phyloP scores from a whole-genome alignment of 2,113 vertebrate genomes.

The Hemibagrus wyckioides region DNA sequence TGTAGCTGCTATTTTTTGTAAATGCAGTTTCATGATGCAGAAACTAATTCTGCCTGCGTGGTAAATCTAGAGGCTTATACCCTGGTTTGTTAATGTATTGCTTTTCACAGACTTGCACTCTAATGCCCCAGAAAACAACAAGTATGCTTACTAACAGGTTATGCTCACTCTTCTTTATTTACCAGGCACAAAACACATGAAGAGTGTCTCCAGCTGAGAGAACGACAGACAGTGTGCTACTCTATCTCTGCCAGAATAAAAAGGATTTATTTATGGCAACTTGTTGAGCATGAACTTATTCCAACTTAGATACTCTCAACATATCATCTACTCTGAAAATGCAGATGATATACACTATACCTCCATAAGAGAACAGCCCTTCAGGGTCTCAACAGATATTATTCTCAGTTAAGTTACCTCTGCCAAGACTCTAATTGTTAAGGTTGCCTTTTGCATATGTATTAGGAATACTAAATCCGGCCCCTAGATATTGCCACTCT shows the following conservation, averaged over 20 bases:
- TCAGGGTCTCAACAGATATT: slow-evolving; percentile 36
- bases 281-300: not conserved
- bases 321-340: not conserved
- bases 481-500: slow-evolving; percentile 51
- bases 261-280: slow-evolving; percentile 26
- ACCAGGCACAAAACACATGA: slow-evolving; percentile 27
- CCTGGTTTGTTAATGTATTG: slow-evolving; percentile 22
- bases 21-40: slow-evolving; percentile 21
- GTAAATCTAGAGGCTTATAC: slow-evolving; percentile 36
- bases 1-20: not conserved
- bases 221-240: slow-evolving; percentile 36
- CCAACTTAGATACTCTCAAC: not conserved
- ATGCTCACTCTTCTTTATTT: slow-evolving; percentile 33
- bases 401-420: slow-evolving; percentile 33
- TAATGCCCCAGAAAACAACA: slow-evolving; percentile 47
- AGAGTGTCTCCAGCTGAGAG: slow-evolving; percentile 31
- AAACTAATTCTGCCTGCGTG: slow-evolving; percentile 12
- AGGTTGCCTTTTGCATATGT: slow-evolving; percentile 46
- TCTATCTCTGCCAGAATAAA: slow-evolving; percentile 30
- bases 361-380: not conserved
- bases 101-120: slow-evolving; percentile 26
- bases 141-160: slow-evolving; percentile 38
- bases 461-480: slow-evolving; percentile 52
- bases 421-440: slow-evolving; percentile 49
- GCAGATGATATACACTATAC: not conserved